These are phyloP conservation scores for Acrobasis suavella DNA, from an alignment of 2,888 invertebrate genomes.

Conservation along the genomic window DNA sequence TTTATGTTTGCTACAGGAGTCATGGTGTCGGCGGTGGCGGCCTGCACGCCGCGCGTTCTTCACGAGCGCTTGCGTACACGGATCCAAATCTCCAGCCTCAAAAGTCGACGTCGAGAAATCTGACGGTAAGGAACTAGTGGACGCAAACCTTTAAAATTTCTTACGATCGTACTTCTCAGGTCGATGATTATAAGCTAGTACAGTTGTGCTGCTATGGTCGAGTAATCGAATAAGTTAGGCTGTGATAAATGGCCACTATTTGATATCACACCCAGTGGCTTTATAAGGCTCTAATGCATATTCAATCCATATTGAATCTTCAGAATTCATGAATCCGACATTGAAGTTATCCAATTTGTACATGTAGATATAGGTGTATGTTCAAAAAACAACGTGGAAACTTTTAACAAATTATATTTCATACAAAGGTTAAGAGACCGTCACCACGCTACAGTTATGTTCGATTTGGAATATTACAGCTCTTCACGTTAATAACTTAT, in stretches of 20 bases:
- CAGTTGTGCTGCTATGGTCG: too few relatives aligned
- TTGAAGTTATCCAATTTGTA: background rate
- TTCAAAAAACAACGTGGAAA: constrained; percentile 33
- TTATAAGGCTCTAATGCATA: too few relatives aligned
- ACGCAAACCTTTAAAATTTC: constrained; percentile 6
- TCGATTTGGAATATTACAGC: constrained; percentile 47
- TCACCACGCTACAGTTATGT: constrained; percentile 71
- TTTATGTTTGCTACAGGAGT: constrained; percentile 75
- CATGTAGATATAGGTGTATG: background rate
- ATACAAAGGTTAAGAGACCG: constrained; percentile 69
- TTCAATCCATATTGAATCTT: too few relatives aligned
- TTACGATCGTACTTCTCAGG: too few relatives aligned
- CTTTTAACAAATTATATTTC: constrained; percentile 58
- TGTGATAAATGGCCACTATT: too few relatives aligned
- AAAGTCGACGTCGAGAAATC: constrained; percentile 70
- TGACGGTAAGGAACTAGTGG: constrained; percentile 64
- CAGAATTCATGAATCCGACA: too few relatives aligned
- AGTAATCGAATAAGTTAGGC: too few relatives aligned
- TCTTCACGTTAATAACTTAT: constrained; percentile 42
- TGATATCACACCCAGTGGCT: too few relatives aligned
- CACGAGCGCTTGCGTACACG: constrained; percentile 69
- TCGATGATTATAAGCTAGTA: too few relatives aligned
- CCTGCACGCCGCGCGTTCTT: constrained; percentile 71
- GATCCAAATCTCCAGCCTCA: constrained; percentile 64
- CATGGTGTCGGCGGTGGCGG: constrained; percentile 85